Percentiles rank a stretch among this genome's conserved stretches.
These are phyloP conservation scores for Alouatta palliata DNA, from an alignment of 2,113 vertebrate genomes.

Conservation along the genomic window DNA sequence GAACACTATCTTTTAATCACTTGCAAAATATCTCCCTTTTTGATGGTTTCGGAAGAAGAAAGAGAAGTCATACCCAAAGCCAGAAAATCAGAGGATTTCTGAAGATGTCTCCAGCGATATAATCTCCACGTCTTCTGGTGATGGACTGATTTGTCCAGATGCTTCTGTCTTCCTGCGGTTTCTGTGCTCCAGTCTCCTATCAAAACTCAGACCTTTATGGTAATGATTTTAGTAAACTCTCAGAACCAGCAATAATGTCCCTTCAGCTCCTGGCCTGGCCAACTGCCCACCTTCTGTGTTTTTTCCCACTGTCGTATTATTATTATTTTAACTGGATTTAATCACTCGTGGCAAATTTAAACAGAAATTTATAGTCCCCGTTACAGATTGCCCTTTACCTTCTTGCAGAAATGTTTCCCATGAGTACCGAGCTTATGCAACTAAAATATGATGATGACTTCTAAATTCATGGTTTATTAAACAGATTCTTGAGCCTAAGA, in stretches of 20 bases:
- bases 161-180: neutral
- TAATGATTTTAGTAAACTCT: neutral
- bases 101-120: neutral
- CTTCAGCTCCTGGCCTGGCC: neutral
- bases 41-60: neutral
- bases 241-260: neutral
- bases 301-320: neutral
- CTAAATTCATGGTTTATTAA: conserved; percentile 33
- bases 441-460: neutral
- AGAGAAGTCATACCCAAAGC: neutral
- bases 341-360: neutral
- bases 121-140: neutral
- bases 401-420: conserved; percentile 23
- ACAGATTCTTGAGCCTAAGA: conserved; percentile 27
- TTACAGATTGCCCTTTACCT: conserved; percentile 16
- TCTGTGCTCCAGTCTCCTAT: neutral
- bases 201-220: neutral
- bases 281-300: neutral
- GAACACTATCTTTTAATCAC: neutral
- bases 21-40: neutral
- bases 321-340: conserved; percentile 9
- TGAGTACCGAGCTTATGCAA: conserved; percentile 2
- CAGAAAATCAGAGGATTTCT: neutral
- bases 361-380: conserved; percentile 12
- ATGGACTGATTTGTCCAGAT: neutral